Percentiles rank a stretch among this genome's conserved stretches.
Evolutionary conservation across 1,140 invertebrate genomes (phyloP).

Genomic region (Zaprionus lachaisei): DNA sequence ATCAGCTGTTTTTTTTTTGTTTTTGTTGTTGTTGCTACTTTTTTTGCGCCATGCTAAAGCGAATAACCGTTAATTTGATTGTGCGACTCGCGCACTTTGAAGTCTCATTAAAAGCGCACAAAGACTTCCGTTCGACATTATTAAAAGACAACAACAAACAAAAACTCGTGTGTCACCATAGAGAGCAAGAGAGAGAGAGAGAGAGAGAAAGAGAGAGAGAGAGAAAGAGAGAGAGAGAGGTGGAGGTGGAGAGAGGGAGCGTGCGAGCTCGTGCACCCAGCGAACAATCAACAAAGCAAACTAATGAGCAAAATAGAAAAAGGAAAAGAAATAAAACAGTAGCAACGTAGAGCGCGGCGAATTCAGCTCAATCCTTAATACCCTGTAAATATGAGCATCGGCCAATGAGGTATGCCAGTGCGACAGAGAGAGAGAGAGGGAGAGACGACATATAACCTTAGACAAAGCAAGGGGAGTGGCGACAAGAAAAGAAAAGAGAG

Average conservation of each 20-base stretch:
- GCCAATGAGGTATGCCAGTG: not conserved
- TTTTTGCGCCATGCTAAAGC: not conserved
- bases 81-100: conserved; percentile 32
- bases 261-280: not conserved
- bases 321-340: not conserved
- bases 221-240: not conserved
- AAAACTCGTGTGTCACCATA: conserved; percentile 29
- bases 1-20: conserved; percentile 15
- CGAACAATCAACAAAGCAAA: conserved; percentile 24
- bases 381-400: not conserved
- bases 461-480: no score
- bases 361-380: conserved; percentile 23
- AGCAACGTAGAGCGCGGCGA: not conserved
- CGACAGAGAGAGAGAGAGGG: not conserved
- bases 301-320: conserved; percentile 37
- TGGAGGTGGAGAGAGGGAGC: not conserved
- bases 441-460: not conserved
- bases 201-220: not conserved
- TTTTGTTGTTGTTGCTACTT: not conserved
- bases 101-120: conserved; percentile 43
- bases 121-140: conserved; percentile 50
- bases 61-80: conserved; percentile 48
- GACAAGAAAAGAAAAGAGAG: no score
- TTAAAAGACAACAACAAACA: conserved; percentile 14
- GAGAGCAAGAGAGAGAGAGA: conserved; percentile 5